These are phyloP conservation scores for Amblyopsis hoosieri DNA, from an alignment of 2,797 vertebrate species.

Conservation along the genomic window DNA sequence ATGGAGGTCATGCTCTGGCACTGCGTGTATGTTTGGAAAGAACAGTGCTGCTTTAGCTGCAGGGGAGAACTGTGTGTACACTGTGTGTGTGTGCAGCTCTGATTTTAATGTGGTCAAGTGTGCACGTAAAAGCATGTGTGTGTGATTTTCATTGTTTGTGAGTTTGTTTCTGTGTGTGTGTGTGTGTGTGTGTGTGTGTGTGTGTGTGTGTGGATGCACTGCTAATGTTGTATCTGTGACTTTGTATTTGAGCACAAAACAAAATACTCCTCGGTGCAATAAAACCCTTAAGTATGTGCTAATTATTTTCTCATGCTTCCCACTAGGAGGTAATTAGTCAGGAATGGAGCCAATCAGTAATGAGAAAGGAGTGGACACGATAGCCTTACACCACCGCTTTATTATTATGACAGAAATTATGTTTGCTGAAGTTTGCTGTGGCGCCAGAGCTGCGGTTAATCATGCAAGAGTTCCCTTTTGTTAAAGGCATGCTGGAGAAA, in stretches of 20 bases:
- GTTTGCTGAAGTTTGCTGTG: background rate
- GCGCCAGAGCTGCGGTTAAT: background rate
- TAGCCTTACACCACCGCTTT: constrained; percentile 1
- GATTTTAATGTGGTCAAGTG: too few species aligned
- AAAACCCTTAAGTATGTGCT: background rate
- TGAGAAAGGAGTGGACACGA: background rate
- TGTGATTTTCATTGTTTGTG: too few species aligned
- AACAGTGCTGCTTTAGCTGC: too few species aligned
- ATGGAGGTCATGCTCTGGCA: too few species aligned
- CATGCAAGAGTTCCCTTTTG: background rate
- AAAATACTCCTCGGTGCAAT: background rate
- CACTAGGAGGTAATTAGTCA: background rate
- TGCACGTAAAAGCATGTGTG: too few species aligned
- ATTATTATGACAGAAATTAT: constrained; percentile 3
- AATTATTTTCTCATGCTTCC: constrained; percentile 3
- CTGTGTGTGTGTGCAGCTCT: too few species aligned
- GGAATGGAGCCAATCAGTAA: background rate
- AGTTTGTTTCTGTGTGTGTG: too few species aligned
- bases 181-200: too few species aligned
- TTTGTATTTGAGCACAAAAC: background rate
- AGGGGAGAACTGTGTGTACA: too few species aligned
- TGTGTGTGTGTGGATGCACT: too few species aligned
- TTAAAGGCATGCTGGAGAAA: background rate
- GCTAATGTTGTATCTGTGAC: too few species aligned
- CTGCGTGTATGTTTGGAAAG: too few species aligned